Evolutionary conservation across 2,888 invertebrate genomes (phyloP), one percentile per base, ranked within the genome.

Genomic region (Scaptomyza parva): DNA sequence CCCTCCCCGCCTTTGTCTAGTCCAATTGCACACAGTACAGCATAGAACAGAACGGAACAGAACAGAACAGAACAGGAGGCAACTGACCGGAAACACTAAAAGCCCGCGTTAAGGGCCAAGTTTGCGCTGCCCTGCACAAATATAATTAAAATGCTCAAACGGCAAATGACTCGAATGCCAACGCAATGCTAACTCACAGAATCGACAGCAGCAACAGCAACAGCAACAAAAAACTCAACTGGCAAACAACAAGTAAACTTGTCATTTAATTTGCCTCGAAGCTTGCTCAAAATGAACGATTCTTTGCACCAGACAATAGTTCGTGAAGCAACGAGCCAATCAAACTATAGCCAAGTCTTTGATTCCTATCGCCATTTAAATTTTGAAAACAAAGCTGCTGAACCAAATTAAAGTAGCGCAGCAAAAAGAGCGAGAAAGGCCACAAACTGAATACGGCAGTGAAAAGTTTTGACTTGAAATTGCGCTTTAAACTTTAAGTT

Each of bases 71-170:
- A 7, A 18, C 18, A 1, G 47, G 20, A 66, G 39, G 53, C 81
- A 86, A 86, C 71, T 81, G 81, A 48, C 81, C 75, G 71, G 81
- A 86, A 81, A 67, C 84, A 84, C 71, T 70, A 74, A 83, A 86
- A 65, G 61, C 57, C 51, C 62, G 52, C 61, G 72, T 54, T 48
- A 54, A 39, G 40, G 53, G 43, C 69, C 54, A 62, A 70, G 40
- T 70, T 67, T 60, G 57, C 65, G 80, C 81, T 70, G 72, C 68
- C 65, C 76, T 75, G 81, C 81, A 79, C 81, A 86, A 84, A 82
- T 82, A 86, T 86, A 86, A 82, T 82, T 86, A 82, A 82, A 82
- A 78, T 75, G 81, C 63, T 76, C 66, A 60, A 78, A 72, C 70
- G 60, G 59, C 78, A 62, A 69, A 63, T 66, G 69, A 64, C 72